Base-by-base conservation (phyloP, 2,113 vertebrate species). In the Ceyx margarethae region DNA sequence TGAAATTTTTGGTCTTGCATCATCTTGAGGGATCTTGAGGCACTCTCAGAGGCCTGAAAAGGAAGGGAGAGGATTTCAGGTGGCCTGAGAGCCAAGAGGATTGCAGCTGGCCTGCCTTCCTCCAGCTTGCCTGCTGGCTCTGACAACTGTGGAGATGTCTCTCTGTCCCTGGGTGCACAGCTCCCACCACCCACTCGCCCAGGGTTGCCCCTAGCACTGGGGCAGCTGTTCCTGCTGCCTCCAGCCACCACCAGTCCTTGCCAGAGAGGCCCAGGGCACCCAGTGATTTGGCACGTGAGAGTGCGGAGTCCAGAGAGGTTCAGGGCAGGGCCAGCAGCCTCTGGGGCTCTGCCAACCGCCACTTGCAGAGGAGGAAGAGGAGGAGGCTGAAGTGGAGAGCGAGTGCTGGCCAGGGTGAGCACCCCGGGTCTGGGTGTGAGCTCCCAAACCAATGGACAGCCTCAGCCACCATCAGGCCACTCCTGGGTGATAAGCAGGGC, bases 331-430 rank as follows among this genome's bases (percentile, higher is more conserved):
- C 3, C 31, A 46, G 43, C 42, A 46, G 64, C 46, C 20, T n/a
- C 26, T 3, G 1, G 19, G 18, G 40, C 56, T 54, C 48, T 50
- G 54, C 81, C 2, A 3, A 18, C 40, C 6, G 1, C 18, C 0
- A 2, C 54, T 54, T 15, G 4, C 0, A 0, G 46, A 78, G 56
- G 45, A 78, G 42, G 37, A 69, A 0, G 51, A 78, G 56, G 45
- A 69, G n/a, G n/a, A 69, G 48, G 68, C 62, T 85, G 66, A 45
- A 71, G 71, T 3, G 2, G 46, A 28, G 26, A 31, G 43, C 1
- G 1, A 87, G 79, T 3, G 0, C 14, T 25, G 56, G 61, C 25
- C 74, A 50, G 45, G 45, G 50, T 0, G 1, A 69, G 19, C 2
- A 3, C 48, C 83, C 40, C 1, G 1, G 79, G 12, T 14, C 42